phyloP scores from a whole-genome alignment of 2,113 vertebrate genomes.

The Balaeniceps rex region DNA sequence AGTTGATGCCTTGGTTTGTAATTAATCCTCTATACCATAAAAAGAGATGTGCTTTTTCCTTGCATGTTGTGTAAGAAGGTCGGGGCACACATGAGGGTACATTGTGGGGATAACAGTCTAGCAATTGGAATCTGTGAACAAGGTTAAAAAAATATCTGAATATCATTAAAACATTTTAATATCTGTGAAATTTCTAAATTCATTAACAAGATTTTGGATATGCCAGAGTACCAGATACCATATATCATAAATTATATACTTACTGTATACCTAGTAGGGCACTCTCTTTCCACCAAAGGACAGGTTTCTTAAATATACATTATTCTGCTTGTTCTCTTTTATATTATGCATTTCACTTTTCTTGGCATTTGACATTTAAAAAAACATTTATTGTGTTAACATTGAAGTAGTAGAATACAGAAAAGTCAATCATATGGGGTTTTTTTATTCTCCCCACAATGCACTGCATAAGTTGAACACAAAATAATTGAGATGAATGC shows the following conservation, averaged over 20 bases:
- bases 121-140: background rate
- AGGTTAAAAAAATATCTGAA: background rate
- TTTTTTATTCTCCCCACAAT: background rate
- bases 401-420: background rate
- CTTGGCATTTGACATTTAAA: background rate
- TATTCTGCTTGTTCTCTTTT: background rate
- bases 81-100: background rate
- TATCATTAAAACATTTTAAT: background rate
- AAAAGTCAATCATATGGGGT: background rate
- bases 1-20: background rate
- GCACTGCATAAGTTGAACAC: background rate
- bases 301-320: background rate
- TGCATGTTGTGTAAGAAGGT: background rate
- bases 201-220: background rate
- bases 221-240: background rate
- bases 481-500: background rate
- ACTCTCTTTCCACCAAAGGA: background rate
- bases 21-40: background rate
- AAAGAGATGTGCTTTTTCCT: background rate
- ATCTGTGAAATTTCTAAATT: background rate
- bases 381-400: background rate
- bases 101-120: background rate
- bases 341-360: background rate
- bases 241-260: background rate
- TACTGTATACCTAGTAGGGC: background rate